Base-by-base conservation (phyloP, 53 echinoderm and acorn worm genomes). In the Astropecten irregularis region DNA sequence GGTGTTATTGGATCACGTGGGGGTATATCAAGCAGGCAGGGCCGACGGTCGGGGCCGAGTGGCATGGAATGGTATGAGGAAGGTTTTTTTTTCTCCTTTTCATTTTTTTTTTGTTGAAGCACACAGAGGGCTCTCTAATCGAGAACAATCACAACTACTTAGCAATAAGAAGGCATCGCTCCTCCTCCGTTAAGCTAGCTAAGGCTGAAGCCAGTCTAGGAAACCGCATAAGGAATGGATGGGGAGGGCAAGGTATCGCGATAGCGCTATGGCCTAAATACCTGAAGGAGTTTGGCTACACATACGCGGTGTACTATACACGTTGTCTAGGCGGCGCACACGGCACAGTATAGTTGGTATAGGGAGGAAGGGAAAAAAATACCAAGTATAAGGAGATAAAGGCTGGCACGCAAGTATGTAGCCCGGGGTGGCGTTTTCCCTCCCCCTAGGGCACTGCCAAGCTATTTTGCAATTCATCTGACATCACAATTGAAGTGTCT, bases 241-340 rank as follows among this genome's bases (percentile, higher is more conserved):
- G 33, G 35, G 35, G 8, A 16, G 57, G 37, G 36, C 13, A n/a
- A 65, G 38, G 2, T 19, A n/a, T n/a, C 38, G 16, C n/a, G 7
- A 38, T 57, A 68, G 26, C 68, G 22, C 14, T 27, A 76, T 76
- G 76, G 76, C 76, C 76, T 76, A 76, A 76, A 76, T 76, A 76
- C 76, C 51, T 71, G 51, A 71, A 71, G 31, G 50, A 35, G 50
- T 38, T 48, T n/a, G n/a, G 51, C 51, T 71, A 35, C 27, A 52
- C 19, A 25, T 34, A 42, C 5, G 6, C 11, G 5, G 42, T 42
- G 11, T 8, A 11, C 6, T 30, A 14, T 58, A 58, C 31, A 25
- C 59, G 59, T 1, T 15, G 8, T 18, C 5, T 6, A 14, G 26
- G 4, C 31, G 28, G 26, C 5, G 21, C 13, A 58, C 59, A 29